Evolutionary conservation across 2,113 vertebrate genomes (phyloP).

Genomic region (Apteryx owenii): DNA sequence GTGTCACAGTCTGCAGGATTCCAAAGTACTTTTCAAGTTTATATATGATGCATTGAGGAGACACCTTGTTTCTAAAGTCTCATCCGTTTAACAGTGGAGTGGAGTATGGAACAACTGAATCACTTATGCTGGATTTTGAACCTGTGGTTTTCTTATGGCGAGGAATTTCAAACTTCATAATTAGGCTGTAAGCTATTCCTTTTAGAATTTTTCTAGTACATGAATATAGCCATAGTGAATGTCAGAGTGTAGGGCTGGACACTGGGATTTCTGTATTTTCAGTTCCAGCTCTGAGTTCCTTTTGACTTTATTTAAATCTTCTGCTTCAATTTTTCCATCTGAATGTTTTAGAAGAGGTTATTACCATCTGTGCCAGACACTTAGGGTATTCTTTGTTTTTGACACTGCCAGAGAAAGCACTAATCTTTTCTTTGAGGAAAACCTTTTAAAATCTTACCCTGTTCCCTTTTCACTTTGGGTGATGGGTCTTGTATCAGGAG

Average conservation of each 20-base stretch:
- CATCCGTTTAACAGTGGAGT: neutral
- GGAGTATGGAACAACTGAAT: neutral
- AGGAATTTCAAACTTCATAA: neutral
- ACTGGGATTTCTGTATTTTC: neutral
- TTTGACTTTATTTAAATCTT: neutral
- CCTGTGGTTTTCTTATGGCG: neutral
- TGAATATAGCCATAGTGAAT: neutral
- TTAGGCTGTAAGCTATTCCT: neutral
- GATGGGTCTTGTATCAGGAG: slow-evolving; percentile 68
- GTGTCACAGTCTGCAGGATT: neutral
- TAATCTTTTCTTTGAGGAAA: slow-evolving; percentile 63
- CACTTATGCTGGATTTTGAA: neutral
- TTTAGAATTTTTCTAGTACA: neutral
- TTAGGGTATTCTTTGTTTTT: neutral
- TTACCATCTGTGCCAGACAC: slow-evolving; percentile 14
- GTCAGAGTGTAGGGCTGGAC: neutral
- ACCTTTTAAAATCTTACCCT: slow-evolving; percentile 44
- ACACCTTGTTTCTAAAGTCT: neutral
- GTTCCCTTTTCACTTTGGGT: slow-evolving; percentile 71
- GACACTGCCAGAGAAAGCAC: slow-evolving; percentile 34
- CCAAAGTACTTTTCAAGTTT: neutral
- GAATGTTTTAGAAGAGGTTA: slow-evolving; percentile 35
- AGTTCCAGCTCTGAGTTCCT: neutral
- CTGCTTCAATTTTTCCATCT: neutral
- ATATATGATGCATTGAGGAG: neutral